Evolutionary conservation across 2,888 invertebrate genomes (phyloP), one percentile per base, ranked within the genome.

Genomic region (Zaprionus lineosus): DNA sequence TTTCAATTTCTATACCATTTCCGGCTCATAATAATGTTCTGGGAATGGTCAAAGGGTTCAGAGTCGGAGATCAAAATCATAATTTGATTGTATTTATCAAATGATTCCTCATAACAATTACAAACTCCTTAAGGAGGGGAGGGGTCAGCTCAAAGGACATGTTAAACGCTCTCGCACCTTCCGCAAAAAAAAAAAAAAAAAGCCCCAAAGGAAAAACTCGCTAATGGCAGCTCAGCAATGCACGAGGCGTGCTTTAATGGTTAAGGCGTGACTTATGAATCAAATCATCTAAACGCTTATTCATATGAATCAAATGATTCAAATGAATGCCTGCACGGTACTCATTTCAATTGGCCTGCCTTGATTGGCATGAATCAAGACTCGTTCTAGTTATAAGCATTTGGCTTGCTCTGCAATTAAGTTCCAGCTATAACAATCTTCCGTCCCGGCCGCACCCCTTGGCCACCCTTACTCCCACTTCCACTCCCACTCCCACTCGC

Each of bases 21-120:
- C 78, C 84, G 84, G 39, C 39, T 51, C 43, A 2, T 76, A 83
- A 83, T 70, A 61, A 70, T 55, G 36, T 75, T 78, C 65, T 53
- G 11, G 18, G 34, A 50, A 61, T 34, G 46, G 18, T 26, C 21
- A 15, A 59, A 24, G 36, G 41, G 62, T 41, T 2, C 6, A 5
- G 14, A n/a, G 8, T 21, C n/a, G n/a, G 56, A 9, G 15, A 31
- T 18, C 15, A 41, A 11, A 4, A 8, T 7, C n/a, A n/a, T n/a
- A n/a, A n/a, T n/a, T n/a, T n/a, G n/a, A n/a, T n/a, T n/a, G n/a
- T n/a, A n/a, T n/a, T n/a, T n/a, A n/a, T n/a, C n/a, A n/a, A n/a
- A n/a, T n/a, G n/a, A n/a, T n/a, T n/a, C n/a, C n/a, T n/a, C n/a
- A n/a, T n/a, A n/a, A n/a, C n/a, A n/a, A n/a, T n/a, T n/a, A n/a